Evolutionary conservation across 2,888 invertebrate genomes (phyloP), one percentile per base, ranked within the genome.

Genomic region (Tiliacea aurago): DNA sequence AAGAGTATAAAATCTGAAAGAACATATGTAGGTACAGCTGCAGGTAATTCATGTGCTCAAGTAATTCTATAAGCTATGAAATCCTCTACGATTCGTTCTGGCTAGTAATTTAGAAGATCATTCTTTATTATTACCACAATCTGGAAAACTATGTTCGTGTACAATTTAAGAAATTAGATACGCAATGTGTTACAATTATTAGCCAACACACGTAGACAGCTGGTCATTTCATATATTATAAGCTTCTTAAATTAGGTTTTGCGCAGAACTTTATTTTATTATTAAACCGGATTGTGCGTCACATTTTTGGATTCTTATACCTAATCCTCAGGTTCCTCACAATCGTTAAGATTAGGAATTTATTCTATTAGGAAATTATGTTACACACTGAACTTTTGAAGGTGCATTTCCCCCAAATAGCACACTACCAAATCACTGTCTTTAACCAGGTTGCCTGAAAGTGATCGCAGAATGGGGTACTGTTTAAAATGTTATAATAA

Each of bases 161-260:
- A 55, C 33, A 71, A 43, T 77, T 72, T 65, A 55, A 71, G 18
- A 49, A 55, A 76, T 61, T 28, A 49, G 53, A 53, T 77, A 10
- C 49, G 33, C 23, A 47, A 61, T 13, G 33, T 70, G 51, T 56
- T 15, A 51, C 1, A 47, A 62, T 55, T 61, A 61, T 64, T 56
- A 69, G 43, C 13, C 69, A 74, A 65, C 45, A 37, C 65, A 65
- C 76, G 76, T 55, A 62, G 55, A n/a, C 33, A 56, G 23, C 5
- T 28, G 13, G 28, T 66, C n/a, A 68, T 64, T 68, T 55, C 15
- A 70, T 62, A 47, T 15, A 78, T 69, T 74, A 62, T 49, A 47
- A 13, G 28, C 10, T 55, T 33, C 53, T 41, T 55, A 64, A 47
- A 73, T 56, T 47, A 23, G 33, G 49, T 66, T 66, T 63, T 66